Base-by-base conservation (phyloP, 2,888 invertebrate genomes). In the Rhingia rostrata region DNA sequence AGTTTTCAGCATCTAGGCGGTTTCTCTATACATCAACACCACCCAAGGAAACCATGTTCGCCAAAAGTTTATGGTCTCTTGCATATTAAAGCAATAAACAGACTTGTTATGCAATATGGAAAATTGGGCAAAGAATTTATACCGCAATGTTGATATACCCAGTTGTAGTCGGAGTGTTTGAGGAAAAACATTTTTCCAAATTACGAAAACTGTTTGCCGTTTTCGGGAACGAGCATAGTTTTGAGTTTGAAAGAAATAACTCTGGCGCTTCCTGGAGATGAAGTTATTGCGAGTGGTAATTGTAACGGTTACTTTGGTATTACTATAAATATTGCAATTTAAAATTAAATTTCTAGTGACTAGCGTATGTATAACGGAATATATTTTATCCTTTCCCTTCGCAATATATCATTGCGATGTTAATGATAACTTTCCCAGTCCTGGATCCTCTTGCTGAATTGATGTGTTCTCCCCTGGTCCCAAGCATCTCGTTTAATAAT, bases 81-180 rank as follows among this genome's bases (percentile, higher is more conserved):
- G 75, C 74, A 84, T 84, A 84, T 84, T 84, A 80, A 84, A 80
- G 80, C 84, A 80, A 84, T 80, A 84, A 84, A 80, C 80, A 74
- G 80, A 69, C 83, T 80, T 74, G 80, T 75, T 74, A 74, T 80
- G 74, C 80, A 75, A 80, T 74, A 72, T 53, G 49, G 80, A 66
- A 79, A 80, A 74, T 83, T 79, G 73, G 66, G 60, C 80, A 70
- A 60, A 75, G 74, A 74, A 75, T 84, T 80, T 66, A 60, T 56
- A 56, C 80, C 66, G 74, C 80, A 84, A 80, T 70, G 74, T 79
- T 83, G 69, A 80, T 70, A 66, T 61, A 66, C 60, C 78, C 67
- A 78, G 61, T 66, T 67, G 70, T 64, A 58, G 49, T 47, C 22
- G 54, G 53, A 64, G 69, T 77, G 47, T 22, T 4, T 4, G 75